phyloP scores from a whole-genome alignment of 2,888 invertebrate genomes.

The Pyralis farinalis region DNA sequence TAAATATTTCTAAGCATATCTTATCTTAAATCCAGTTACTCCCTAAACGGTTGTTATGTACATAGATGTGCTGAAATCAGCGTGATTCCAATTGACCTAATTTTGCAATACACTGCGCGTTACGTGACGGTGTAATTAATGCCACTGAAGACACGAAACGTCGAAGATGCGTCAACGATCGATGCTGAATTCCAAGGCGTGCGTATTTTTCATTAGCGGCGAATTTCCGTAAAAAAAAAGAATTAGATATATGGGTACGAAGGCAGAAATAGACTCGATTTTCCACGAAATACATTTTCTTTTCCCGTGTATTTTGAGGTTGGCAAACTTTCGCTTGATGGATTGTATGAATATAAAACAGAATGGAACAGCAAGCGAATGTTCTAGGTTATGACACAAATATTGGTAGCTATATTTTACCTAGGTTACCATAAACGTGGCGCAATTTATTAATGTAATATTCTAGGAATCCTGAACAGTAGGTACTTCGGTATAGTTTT shows the following conservation, averaged over 20 bases:
- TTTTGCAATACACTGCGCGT: background rate
- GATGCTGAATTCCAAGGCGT: constrained; percentile 63
- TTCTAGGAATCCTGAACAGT: too few species aligned
- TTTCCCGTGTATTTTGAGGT: background rate
- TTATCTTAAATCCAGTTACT: too few species aligned
- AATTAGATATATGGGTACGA: constrained; percentile 12
- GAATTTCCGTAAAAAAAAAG: constrained; percentile 21
- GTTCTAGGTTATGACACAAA: background rate
- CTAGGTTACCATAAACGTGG: too few species aligned
- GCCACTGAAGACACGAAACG: constrained; percentile 68
- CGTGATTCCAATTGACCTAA: too few species aligned
- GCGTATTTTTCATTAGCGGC: constrained; percentile 71
- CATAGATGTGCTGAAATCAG: too few species aligned
- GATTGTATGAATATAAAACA: background rate
- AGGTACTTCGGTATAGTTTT: too few species aligned
- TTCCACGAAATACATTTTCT: background rate
- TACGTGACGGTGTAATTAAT: constrained; percentile 47
- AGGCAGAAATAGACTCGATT: background rate
- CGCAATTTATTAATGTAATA: too few species aligned
- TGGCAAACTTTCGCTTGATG: background rate
- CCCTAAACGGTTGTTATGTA: too few species aligned
- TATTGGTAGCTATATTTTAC: too few species aligned
- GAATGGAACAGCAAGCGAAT: background rate
- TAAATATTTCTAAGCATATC: too few species aligned
- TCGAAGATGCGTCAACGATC: constrained; percentile 49